Evolutionary conservation across 2,113 vertebrate species (phyloP).

Genomic region (Peromyscus leucopus): DNA sequence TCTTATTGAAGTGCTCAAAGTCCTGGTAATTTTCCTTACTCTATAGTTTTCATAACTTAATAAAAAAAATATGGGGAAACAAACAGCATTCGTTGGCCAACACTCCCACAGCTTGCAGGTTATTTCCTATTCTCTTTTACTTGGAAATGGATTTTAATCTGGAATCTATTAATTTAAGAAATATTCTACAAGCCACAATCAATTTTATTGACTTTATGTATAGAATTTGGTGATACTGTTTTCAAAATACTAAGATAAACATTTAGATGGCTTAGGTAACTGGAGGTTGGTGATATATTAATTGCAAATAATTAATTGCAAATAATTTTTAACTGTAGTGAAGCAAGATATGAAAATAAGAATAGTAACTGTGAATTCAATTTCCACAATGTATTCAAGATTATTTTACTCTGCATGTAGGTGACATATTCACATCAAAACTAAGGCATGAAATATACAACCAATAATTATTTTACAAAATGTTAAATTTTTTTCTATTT

Average conservation of each 20-base stretch:
- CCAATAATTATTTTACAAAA: conserved; percentile 31
- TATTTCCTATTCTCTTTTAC: not conserved
- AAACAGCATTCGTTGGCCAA: not conserved
- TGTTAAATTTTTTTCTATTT: conserved; percentile 41
- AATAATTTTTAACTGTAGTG: not conserved
- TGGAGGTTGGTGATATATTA: not conserved
- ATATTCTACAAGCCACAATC: not conserved
- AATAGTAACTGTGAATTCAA: not conserved
- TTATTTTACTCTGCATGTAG: not conserved
- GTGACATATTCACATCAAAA: not conserved
- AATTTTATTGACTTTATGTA: not conserved
- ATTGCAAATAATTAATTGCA: not conserved
- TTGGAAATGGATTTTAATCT: not conserved
- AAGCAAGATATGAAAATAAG: not conserved
- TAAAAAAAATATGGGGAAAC: not conserved
- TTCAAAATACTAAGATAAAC: not conserved
- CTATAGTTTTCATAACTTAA: not conserved
- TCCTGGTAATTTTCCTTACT: not conserved
- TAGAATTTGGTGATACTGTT: not conserved
- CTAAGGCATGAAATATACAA: not conserved
- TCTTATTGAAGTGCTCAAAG: not conserved
- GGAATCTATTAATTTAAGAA: not conserved
- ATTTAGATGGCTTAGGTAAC: not conserved
- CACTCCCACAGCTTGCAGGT: not conserved
- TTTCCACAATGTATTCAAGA: not conserved